Evolutionary conservation across 2,113 vertebrate species (phyloP), one percentile per base, ranked within the genome.

Genomic region (Neopipo cinnamomea): DNA sequence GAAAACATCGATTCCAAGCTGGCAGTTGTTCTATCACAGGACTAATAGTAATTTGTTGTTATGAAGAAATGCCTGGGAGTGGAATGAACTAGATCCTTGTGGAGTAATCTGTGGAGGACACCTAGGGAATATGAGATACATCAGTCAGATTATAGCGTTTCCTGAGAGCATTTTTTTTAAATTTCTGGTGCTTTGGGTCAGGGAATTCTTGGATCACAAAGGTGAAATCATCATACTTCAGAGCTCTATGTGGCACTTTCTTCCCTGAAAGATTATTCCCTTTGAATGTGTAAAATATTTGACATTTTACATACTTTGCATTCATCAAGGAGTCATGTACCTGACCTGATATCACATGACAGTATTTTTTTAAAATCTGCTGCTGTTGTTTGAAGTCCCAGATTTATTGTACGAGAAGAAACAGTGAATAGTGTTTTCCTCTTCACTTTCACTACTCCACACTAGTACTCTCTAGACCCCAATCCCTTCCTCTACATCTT

Each of bases 391-490:
- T 56, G n/a, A 86, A 68, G 24, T 71, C 5, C 5, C 8, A 14
- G 37, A 33, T 27, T 89, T 85, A n/a, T 14, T 67, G 3, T 59
- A 66, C 41, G 46, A 83, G n/a, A 33, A 44, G 16, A 65, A 82
- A 72, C 25, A 55, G 12, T 41, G 42, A 67, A 23, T 7, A 75
- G 18, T 33, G 30, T 28, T 66, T 81, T 91, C 19, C 41, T 80
- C 25, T 68, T 83, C 23, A 27, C 19, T 83, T 62, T 53, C 24
- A 31, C 33, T 63, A 13, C 17, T 78, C 31, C n/a, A 28, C 39
- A 31, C n/a, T n/a, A 0, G 0, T 41, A 22, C 4, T 70, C 3
- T 61, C 6, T 71, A 59, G 41, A 62, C 8, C 21, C 11, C 22
- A 25, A 4, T 50, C 31, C 10, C 12, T 80, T 84, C 31, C 15